A percentile compares a stretch with the other conserved stretches of the same genome.
Conservation (phyloP, 2,113 vertebrate species). For the Epinephelus fuscoguttatus region DNA sequence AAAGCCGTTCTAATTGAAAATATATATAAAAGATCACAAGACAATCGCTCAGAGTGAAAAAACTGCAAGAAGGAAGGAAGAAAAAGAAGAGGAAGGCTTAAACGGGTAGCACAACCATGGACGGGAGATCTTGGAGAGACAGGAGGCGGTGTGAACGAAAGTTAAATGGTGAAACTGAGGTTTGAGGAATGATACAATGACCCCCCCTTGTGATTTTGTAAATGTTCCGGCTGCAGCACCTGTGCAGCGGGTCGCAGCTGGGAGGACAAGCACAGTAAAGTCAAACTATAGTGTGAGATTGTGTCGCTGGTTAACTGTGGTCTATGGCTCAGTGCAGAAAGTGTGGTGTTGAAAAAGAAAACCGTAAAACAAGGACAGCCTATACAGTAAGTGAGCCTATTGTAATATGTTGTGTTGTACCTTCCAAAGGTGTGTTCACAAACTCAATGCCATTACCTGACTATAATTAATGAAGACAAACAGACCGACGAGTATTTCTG, state of each 20-base stretch:
- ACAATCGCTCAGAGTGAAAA: conserved; percentile 86
- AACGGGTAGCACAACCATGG: conserved; percentile 77
- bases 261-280: conserved; percentile 78
- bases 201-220: conserved; percentile 69
- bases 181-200: conserved; percentile 55
- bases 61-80: conserved; percentile 65
- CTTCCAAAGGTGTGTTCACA: conserved; percentile 78
- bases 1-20: conserved; percentile 85
- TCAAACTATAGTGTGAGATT: conserved; percentile 73
- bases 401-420: conserved; percentile 81
- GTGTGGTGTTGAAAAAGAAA: conserved; percentile 77
- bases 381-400: conserved; percentile 76
- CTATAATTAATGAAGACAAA: conserved; percentile 60
- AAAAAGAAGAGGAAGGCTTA: conserved; percentile 49
- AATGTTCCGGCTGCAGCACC: conserved; percentile 48
- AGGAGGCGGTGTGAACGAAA: conserved; percentile 58
- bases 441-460: conserved; percentile 68
- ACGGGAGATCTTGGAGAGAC: conserved; percentile 52
- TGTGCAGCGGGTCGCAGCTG: conserved; percentile 54
- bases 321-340: conserved; percentile 75
- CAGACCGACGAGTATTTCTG: conserved; percentile 47
- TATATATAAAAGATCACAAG: conserved; percentile 86
- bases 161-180: conserved; percentile 47
- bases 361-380: conserved; percentile 64
- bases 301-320: conserved; percentile 76